A percentile compares a stretch with the other conserved stretches of the same genome.
Conservation (phyloP, 2,797 vertebrate species). For the Novumbra hubbsi region DNA sequence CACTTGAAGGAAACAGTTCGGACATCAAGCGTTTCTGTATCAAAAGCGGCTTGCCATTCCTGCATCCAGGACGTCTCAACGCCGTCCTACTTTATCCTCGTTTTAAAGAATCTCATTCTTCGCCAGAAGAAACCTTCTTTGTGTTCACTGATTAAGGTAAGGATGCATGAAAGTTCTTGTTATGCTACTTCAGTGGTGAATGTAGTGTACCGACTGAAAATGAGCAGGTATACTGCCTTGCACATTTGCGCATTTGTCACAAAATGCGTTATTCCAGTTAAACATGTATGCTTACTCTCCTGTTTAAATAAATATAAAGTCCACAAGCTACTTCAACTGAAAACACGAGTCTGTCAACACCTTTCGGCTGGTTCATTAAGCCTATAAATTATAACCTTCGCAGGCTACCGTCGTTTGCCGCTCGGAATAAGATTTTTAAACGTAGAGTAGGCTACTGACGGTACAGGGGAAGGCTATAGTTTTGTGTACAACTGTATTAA, state of each 20-base stretch:
- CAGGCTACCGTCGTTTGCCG: neutral
- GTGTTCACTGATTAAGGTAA: slow-evolving; percentile 60
- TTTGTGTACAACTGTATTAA: neutral
- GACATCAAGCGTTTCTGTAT: slow-evolving; percentile 49
- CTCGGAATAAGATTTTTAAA: neutral
- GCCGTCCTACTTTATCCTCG: neutral
- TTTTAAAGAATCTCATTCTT: neutral
- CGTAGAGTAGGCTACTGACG: neutral
- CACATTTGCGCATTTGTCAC: neutral
- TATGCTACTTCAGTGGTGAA: neutral
- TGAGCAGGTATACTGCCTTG: neutral
- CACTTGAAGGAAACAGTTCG: slow-evolving; percentile 59
- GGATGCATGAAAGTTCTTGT: slow-evolving; percentile 44
- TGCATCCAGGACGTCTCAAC: slow-evolving; percentile 22
- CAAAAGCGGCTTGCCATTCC: slow-evolving; percentile 24
- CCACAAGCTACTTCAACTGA: neutral
- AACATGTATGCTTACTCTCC: neutral
- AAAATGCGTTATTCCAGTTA: neutral
- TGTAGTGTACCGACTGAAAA: neutral
- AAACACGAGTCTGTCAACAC: neutral
- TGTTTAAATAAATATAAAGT: neutral
- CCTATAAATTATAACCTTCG: neutral
- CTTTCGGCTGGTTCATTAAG: neutral
- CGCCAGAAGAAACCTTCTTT: slow-evolving; percentile 21
- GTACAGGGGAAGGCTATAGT: neutral